Evolutionary conservation across 2,888 invertebrate species (phyloP).

Genomic region (Chrysolina oricalcia): DNA sequence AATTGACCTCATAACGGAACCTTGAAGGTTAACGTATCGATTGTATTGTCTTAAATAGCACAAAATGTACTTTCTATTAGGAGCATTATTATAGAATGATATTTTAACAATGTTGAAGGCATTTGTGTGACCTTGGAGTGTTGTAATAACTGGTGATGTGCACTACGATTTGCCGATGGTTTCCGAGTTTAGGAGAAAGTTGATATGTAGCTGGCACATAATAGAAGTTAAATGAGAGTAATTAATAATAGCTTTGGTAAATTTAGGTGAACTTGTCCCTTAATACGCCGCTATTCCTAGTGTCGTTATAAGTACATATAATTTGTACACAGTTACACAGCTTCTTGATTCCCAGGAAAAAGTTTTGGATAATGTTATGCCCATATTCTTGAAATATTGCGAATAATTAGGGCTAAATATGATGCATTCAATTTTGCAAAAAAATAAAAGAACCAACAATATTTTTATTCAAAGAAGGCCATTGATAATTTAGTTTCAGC

Average conservation of each 20-base stretch:
- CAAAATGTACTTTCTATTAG: conserved; percentile 28
- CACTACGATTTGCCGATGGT: not conserved
- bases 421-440: too few species aligned
- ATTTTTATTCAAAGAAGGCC: too few species aligned
- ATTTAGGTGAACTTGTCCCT: not conserved
- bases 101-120: conserved; percentile 6
- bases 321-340: not conserved
- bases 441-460: too few species aligned
- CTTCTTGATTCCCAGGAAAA: too few species aligned
- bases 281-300: too few species aligned
- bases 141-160: conserved; percentile 2
- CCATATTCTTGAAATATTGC: too few species aligned
- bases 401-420: too few species aligned
- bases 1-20: conserved; percentile 45
- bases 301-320: not conserved
- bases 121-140: conserved; percentile 16
- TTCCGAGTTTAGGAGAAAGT: conserved; percentile 24
- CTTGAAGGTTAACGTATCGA: conserved; percentile 45
- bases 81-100: conserved; percentile 12
- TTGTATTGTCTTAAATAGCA: conserved; percentile 32
- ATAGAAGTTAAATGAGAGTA: not conserved
- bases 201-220: not conserved
- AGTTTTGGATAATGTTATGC: too few species aligned
- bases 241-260: not conserved
- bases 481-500: too few species aligned